These are phyloP conservation scores for Mesorhabditis sp. DNA, from an alignment of 2,888 invertebrate species.

Conservation along the genomic window DNA sequence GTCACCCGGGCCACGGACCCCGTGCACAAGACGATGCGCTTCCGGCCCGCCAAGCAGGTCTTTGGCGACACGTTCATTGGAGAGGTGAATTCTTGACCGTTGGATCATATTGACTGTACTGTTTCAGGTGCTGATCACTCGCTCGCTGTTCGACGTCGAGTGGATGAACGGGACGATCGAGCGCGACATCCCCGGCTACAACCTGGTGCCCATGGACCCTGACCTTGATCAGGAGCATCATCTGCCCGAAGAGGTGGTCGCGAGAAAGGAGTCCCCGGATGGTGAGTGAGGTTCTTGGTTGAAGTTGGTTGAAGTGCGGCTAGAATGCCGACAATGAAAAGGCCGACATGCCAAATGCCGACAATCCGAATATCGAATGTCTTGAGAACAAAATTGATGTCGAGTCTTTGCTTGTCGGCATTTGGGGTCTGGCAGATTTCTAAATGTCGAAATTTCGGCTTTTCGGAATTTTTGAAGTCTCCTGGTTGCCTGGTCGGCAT, in stretches of 20 bases:
- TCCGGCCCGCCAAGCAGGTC: not conserved
- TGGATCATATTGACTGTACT: not conserved
- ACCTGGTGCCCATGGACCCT: constrained; percentile 14
- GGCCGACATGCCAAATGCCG: too few relatives aligned
- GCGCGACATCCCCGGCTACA: constrained; percentile 14
- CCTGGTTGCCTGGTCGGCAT: too few relatives aligned
- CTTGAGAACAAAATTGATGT: too few relatives aligned
- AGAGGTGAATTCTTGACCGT: not conserved
- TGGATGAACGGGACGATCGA: constrained; percentile 18
- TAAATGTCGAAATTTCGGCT: too few relatives aligned
- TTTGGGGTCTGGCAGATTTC: too few relatives aligned
- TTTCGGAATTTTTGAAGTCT: too few relatives aligned
- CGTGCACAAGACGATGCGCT: too few relatives aligned
- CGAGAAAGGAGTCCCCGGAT: constrained; percentile 8
- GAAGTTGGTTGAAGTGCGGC: not conserved
- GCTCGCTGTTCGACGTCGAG: constrained; percentile 13
- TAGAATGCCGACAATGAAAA: not conserved
- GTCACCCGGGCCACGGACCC: too few relatives aligned
- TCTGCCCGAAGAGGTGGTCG: constrained; percentile 14
- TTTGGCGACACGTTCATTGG: constrained; percentile 1
- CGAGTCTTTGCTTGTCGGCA: too few relatives aligned
- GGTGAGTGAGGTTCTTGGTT: too few relatives aligned
- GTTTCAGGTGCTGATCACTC: constrained; percentile 10
- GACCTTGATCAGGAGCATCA: constrained; percentile 23
- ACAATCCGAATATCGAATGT: too few relatives aligned